These are phyloP conservation scores for Aphelocoma californica DNA, from an alignment of 2,797 vertebrate genomes.

Conservation along the genomic window DNA sequence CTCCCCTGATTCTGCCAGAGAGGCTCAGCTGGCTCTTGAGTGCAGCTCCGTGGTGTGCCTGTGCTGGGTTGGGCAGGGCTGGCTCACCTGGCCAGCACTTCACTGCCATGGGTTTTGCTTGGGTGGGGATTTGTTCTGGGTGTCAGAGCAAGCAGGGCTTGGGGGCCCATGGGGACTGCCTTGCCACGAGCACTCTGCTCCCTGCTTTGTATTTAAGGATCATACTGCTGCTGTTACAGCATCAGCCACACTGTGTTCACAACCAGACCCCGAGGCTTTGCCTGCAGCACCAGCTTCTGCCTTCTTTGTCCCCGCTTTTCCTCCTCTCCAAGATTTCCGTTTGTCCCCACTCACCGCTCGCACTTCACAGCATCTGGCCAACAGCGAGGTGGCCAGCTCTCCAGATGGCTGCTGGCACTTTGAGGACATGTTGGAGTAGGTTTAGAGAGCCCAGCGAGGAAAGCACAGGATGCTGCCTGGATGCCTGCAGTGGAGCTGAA, in stretches of 20 bases:
- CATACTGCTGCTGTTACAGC: fast-evolving
- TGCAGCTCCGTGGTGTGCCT: not conserved
- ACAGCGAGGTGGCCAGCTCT: not conserved
- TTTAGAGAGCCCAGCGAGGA: not conserved
- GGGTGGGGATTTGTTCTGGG: not conserved
- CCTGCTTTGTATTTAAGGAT: not conserved
- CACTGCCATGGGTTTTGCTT: fast-evolving
- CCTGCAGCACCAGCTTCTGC: not conserved
- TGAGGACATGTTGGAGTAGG: not conserved
- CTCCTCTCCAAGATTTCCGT: fast-evolving
- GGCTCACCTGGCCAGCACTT: not conserved
- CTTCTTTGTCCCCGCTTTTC: not conserved
- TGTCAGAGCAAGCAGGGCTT: not conserved
- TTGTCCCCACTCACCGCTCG: not conserved
- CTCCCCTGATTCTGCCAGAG: not conserved
- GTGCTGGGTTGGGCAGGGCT: fast-evolving
- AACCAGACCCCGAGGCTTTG: not conserved
- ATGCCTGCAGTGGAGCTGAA: not conserved
- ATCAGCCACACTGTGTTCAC: not conserved
- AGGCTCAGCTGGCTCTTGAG: not conserved
- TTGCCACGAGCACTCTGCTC: fast-evolving
- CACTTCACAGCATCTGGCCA: not conserved
- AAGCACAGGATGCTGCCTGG: not conserved
- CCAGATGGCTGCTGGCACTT: not conserved
- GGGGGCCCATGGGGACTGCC: fast-evolving